Percentiles rank a stretch among this genome's conserved stretches.
Conservation (phyloP, 64 coral and sea anemone species). For the Acropora tenuis region DNA sequence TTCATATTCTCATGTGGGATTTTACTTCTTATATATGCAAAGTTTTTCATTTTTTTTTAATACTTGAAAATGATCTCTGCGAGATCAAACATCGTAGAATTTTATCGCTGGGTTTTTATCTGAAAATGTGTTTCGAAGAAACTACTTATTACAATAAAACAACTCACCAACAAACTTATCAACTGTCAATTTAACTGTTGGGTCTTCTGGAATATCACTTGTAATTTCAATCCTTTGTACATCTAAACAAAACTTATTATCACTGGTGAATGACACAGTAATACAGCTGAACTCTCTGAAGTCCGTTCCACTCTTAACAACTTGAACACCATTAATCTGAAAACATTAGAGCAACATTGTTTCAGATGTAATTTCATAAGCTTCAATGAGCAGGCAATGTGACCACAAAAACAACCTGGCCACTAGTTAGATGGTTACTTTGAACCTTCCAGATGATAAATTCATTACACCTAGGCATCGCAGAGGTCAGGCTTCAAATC, state of each 20-base stretch:
- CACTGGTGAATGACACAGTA: conserved; percentile 67
- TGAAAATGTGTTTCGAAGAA: not conserved
- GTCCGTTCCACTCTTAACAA: conserved; percentile 96
- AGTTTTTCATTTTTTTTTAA: too few species aligned
- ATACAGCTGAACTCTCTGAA: conserved; percentile 86
- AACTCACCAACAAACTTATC: conserved; percentile 85
- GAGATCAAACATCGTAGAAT: too few species aligned
- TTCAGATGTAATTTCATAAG: too few species aligned
- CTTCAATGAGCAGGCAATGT: too few species aligned
- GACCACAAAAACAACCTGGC: too few species aligned
- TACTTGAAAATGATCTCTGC: too few species aligned
- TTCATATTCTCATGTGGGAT: too few species aligned
- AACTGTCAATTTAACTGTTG: conserved; percentile 80
- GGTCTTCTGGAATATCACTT: conserved; percentile 81
- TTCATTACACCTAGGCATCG: too few species aligned
- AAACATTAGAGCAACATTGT: not conserved
- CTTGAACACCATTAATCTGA: conserved; percentile 82
- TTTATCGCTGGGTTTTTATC: not conserved
- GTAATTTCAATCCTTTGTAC: conserved; percentile 83
- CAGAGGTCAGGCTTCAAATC: too few species aligned
- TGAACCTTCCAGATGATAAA: too few species aligned
- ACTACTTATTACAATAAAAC: not conserved
- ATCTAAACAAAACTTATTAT: conserved; percentile 80
- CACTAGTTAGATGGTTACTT: too few species aligned
- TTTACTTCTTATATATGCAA: too few species aligned